Evolutionary conservation across 2,113 vertebrate species (phyloP).

Genomic region (Romanogobio albipinnatus): DNA sequence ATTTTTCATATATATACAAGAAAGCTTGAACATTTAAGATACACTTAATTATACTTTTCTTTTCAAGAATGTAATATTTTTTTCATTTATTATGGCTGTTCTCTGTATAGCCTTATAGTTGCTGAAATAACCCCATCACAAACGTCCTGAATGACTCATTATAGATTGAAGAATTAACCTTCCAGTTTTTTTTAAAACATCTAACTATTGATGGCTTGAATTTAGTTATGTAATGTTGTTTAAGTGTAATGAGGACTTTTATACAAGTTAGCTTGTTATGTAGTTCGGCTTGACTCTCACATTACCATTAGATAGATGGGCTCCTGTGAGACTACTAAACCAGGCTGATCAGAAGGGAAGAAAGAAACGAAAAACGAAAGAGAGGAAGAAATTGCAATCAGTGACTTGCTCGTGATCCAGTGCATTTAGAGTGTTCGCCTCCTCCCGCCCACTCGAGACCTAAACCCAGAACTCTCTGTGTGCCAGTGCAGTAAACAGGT

Average conservation of each 20-base stretch:
- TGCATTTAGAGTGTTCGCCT: conserved; percentile 64
- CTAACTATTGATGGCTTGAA: background rate
- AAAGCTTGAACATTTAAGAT: too few species aligned
- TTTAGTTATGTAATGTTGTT: conserved; percentile 17
- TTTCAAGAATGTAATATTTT: background rate
- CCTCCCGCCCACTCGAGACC: conserved; percentile 56
- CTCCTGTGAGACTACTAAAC: conserved; percentile 34
- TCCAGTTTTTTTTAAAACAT: background rate
- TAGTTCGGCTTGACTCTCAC: background rate
- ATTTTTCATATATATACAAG: too few species aligned
- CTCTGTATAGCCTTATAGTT: conserved; percentile 53
- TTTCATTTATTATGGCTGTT: background rate
- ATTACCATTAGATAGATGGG: conserved; percentile 30
- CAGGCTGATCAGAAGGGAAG: conserved; percentile 41
- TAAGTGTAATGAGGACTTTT: conserved; percentile 25
- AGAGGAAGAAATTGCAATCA: conserved; percentile 62
- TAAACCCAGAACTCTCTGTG: conserved; percentile 54
- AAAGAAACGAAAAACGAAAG: conserved; percentile 32
- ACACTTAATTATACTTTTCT: background rate
- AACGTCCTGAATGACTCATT: conserved; percentile 32
- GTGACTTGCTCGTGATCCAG: conserved; percentile 65
- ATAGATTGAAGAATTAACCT: conserved; percentile 30
- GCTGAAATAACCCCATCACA: background rate
- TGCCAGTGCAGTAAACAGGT: conserved; percentile 56
- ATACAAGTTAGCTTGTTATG: conserved; percentile 34